Base-by-base conservation (phyloP, 2,113 vertebrate genomes). In the Sinocyclocheilus anshuiensis region DNA sequence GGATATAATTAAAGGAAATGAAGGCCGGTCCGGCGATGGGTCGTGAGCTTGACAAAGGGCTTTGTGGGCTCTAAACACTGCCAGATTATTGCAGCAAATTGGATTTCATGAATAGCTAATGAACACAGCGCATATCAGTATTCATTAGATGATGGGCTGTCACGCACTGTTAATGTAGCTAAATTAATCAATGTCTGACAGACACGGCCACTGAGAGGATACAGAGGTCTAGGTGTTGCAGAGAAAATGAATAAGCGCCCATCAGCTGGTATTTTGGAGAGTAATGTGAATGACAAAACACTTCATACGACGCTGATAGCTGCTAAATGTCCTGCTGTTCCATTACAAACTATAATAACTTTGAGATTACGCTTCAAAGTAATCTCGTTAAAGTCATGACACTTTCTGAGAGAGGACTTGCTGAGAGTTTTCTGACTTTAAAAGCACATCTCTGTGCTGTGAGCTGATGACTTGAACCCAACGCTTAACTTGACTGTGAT, bases 81-180 rank as follows among this genome's bases (percentile, higher is more conserved):
- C 59, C 42, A 86, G 81, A 76, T 84, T 86, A 88, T 39, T 82
- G 84, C 69, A 71, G 86, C 71, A 88, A 89, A 88, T 86, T 90
- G 82, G 88, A 86, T 90, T 89, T 84, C 59, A 80, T 87, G 67
- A 87, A 89, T 86, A 78, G 77, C 48, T 86, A 86, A 81, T 59
- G 76, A 78, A 78, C 48, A 50, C 16, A 18, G 22, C 4, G 11
- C 76, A 88, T 74, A 87, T 86, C 86, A 81, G 81, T 84, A 61
- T 81, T 81, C 78, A 77, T 79, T 86, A 81, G 65, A 76, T 61
- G 84, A 84, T 80, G 67, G 81, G 24, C 84, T 74, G 76, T 72
- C 65, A 83, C 13, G 6, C 26, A 74, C 80, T 69, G 63, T 82
- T 82, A 72, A 74, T 59, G 48, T 82, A 67, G 8, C 10, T 29